Conservation (phyloP, 2,797 vertebrate species). For the Pangasius krempfi region DNA sequence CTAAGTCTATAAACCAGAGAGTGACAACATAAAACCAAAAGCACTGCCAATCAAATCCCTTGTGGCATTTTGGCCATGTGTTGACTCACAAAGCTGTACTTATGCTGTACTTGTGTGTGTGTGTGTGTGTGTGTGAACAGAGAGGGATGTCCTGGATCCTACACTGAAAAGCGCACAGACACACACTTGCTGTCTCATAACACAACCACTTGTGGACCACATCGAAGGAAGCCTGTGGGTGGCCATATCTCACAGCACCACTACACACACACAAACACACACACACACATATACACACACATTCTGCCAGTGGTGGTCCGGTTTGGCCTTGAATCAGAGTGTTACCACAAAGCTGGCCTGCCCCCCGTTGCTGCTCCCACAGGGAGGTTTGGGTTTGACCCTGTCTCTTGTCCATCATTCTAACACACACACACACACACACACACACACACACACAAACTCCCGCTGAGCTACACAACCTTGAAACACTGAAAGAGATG, state of each 20-base stretch:
- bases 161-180: neutral
- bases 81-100: neutral
- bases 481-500: neutral
- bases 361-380: neutral
- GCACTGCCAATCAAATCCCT: neutral
- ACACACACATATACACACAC: neutral
- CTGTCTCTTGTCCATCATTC: constrained; percentile 11
- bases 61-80: neutral
- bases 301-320: neutral
- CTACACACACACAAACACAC: neutral
- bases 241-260: constrained; percentile 62
- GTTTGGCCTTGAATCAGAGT: constrained; percentile 17
- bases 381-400: constrained; percentile 27
- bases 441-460: constrained; percentile 27
- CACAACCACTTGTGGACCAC: constrained; percentile 43
- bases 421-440: neutral
- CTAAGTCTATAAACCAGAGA: neutral
- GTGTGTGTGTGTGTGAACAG: neutral
- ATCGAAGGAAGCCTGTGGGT: constrained; percentile 66
- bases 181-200: constrained; percentile 6
- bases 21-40: neutral
- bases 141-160: neutral
- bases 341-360: constrained; percentile 30
- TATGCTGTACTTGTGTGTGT: constrained; percentile 26
- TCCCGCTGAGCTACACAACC: neutral